These are phyloP conservation scores for Jacana jacana DNA, from an alignment of 2,113 vertebrate species.

Conservation along the genomic window DNA sequence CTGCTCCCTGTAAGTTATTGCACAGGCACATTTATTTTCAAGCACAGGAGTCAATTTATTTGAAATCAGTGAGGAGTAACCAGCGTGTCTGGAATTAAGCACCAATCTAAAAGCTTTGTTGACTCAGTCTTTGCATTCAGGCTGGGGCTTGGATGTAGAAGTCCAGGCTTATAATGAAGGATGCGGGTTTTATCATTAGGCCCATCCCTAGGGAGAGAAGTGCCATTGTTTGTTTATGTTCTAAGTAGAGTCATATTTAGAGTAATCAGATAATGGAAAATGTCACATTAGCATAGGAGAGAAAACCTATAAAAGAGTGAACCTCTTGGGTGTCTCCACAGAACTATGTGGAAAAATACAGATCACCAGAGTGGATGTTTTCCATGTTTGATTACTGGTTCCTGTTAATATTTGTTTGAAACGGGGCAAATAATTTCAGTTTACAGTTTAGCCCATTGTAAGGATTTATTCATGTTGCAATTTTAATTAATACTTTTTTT, in stretches of 20 bases:
- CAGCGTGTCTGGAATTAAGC: not conserved
- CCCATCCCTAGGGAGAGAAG: not conserved
- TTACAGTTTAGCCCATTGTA: not conserved
- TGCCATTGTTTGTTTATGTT: not conserved
- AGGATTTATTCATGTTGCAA: not conserved
- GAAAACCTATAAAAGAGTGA: not conserved
- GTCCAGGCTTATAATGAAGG: not conserved
- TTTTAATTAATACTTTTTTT: not conserved
- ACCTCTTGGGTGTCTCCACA: not conserved
- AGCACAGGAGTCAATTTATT: not conserved
- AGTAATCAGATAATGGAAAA: conserved; percentile 26
- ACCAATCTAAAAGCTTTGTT: not conserved
- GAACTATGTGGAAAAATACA: not conserved
- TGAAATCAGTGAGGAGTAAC: not conserved
- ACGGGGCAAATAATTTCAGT: not conserved
- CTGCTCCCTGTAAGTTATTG: not conserved
- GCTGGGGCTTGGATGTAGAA: not conserved
- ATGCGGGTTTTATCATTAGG: not conserved
- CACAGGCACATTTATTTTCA: not conserved
- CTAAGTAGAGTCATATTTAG: not conserved
- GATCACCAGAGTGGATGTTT: not conserved
- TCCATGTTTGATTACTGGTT: not conserved
- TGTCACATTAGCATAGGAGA: not conserved
- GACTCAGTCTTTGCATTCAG: not conserved
- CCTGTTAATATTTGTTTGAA: not conserved